A percentile compares a stretch with the other conserved stretches of the same genome.
Evolutionary conservation across 2,113 vertebrate genomes (phyloP).

Genomic region (Panthera leo): DNA sequence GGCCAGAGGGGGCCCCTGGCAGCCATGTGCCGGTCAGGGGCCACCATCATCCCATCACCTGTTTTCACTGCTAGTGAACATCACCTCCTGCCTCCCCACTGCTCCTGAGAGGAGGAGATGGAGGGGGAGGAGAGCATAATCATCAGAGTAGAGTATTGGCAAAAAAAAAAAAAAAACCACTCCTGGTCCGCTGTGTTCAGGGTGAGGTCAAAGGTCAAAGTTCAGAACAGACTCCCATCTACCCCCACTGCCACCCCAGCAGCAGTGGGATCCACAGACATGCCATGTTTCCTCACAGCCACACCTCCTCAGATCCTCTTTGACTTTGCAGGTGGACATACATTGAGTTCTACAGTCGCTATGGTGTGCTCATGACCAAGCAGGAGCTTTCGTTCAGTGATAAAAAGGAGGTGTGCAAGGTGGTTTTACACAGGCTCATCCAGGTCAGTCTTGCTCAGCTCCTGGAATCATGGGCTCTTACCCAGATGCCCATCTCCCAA

Average conservation of each 20-base stretch:
- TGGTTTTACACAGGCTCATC: conserved; percentile 92
- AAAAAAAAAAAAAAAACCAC: too few species aligned
- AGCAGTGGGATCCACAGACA: not conserved
- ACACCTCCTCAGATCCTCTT: not conserved
- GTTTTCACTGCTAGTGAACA: accelerated
- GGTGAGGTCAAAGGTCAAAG: not conserved
- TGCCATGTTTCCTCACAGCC: accelerated
- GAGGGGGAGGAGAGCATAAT: too few species aligned
- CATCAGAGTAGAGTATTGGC: accelerated
- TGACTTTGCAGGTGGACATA: conserved; percentile 94
- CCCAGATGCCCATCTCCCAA: accelerated
- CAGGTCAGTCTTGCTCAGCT: conserved; percentile 85
- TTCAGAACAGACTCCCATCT: not conserved
- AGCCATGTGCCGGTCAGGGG: not conserved
- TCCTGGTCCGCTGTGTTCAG: not conserved
- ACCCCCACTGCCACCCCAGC: accelerated
- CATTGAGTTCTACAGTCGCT: conserved; percentile 97
- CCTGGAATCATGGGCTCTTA: accelerated
- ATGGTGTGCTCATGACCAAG: conserved; percentile 95
- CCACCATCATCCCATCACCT: not conserved
- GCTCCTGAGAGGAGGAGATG: not conserved
- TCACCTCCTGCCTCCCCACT: accelerated
- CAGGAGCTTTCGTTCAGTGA: conserved; percentile 88
- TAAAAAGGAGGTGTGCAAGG: conserved; percentile 94
- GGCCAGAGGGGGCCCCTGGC: not conserved